Conservation (phyloP, 1,140 invertebrate species). For the Melitaea cinxia region DNA sequence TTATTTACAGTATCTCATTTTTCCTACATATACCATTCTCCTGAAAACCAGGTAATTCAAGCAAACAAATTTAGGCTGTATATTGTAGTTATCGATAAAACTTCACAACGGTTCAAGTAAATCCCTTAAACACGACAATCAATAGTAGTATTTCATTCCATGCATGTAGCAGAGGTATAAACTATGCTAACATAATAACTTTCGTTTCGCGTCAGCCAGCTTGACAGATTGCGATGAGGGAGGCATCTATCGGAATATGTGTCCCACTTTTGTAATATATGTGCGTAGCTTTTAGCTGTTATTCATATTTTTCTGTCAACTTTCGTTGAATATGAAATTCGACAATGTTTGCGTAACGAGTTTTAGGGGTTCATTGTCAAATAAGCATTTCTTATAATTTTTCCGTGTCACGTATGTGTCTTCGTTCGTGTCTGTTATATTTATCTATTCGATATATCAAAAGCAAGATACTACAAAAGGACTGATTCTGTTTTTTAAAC, state of each 20-base stretch:
- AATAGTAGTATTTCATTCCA: slow-evolving; percentile 1
- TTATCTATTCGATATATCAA: too few relatives aligned
- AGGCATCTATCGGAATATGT: slow-evolving; percentile 28
- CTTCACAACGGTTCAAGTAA: not conserved
- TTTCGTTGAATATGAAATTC: slow-evolving; percentile 9
- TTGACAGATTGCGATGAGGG: slow-evolving; percentile 29
- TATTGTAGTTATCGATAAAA: not conserved
- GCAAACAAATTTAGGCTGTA: too few relatives aligned
- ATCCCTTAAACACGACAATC: not conserved
- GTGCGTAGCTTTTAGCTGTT: slow-evolving; percentile 24
- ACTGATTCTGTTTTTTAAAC: too few relatives aligned
- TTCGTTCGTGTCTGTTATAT: not conserved
- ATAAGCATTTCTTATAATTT: not conserved
- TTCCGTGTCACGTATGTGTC: not conserved
- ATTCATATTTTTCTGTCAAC: slow-evolving; percentile 28
- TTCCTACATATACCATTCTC: too few relatives aligned
- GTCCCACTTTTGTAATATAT: slow-evolving; percentile 29
- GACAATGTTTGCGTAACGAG: not conserved
- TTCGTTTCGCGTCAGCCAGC: slow-evolving; percentile 16
- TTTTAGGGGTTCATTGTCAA: not conserved
- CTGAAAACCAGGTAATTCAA: too few relatives aligned
- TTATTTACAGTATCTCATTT: too few relatives aligned
- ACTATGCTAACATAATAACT: slow-evolving; percentile 23
- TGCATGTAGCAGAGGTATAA: slow-evolving; percentile 8
- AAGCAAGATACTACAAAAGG: too few relatives aligned